These are phyloP conservation scores for Neodiprion lecontei DNA, from an alignment of 1,140 invertebrate species.

Conservation along the genomic window DNA sequence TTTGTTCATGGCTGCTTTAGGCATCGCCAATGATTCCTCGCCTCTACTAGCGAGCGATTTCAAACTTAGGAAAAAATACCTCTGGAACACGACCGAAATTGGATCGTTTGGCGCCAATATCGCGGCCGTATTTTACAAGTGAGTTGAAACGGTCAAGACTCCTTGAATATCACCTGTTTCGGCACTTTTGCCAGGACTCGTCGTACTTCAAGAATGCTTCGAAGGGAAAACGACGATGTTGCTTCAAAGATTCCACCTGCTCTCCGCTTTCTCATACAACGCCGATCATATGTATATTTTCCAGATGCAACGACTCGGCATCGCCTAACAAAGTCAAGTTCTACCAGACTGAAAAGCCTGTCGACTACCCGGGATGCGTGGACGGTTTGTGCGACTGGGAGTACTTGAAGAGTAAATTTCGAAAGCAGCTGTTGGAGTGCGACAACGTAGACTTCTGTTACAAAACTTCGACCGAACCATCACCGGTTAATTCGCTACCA, in stretches of 20 bases:
- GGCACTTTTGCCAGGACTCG: not conserved
- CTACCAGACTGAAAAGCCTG: conserved; percentile 27
- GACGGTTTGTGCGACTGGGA: conserved; percentile 24
- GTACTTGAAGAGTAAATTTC: too few species aligned
- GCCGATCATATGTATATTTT: not conserved
- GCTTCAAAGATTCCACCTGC: not conserved
- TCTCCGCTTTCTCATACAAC: too few species aligned
- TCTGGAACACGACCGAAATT: conserved; percentile 77
- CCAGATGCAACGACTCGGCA: conserved; percentile 21
- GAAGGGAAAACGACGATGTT: not conserved
- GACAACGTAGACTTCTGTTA: conserved; percentile 38
- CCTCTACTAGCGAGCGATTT: conserved; percentile 75
- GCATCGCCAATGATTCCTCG: conserved; percentile 69
- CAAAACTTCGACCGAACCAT: not conserved
- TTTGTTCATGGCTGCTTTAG: conserved; percentile 70
- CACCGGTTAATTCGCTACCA: too few species aligned
- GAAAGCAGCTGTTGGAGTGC: too few species aligned
- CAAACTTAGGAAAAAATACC: conserved; percentile 61
- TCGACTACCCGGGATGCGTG: conserved; percentile 29
- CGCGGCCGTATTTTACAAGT: conserved; percentile 79
- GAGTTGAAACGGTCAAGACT: conserved; percentile 32
- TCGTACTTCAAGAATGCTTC: not conserved
- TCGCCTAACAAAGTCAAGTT: conserved; percentile 26
- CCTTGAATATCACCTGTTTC: not conserved
- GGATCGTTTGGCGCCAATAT: conserved; percentile 81